Evolutionary conservation across 2,888 invertebrate genomes (phyloP), one percentile per base, ranked within the genome.

Genomic region (Gnatocerus cornutus): DNA sequence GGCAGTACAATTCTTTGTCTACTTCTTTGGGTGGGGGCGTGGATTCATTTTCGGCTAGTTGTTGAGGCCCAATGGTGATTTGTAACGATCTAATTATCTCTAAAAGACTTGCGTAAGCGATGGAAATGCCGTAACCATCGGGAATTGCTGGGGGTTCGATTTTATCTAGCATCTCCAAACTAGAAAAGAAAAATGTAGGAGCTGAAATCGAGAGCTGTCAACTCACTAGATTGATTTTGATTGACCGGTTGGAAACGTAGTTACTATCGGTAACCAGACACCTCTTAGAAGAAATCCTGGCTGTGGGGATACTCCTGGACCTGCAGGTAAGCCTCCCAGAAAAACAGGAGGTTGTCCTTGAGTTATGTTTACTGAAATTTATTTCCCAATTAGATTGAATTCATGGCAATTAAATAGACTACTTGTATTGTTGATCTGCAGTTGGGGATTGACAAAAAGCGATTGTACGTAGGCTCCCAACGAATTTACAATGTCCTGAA

Each of bases 81-180:
- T 93, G 92, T 75, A 94, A 90, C 6, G 95, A 97, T 5, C 95
- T 89, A 58, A 98, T 95, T 74, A 96, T 92, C 84, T 98, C 98
- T 82, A 98, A 87, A 45, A 99, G 88, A 82, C 97, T 96, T 3
- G 96, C 94, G 85, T 97, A 98, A 0, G 98, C 97, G 41, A 99
- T 91, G 0, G 98, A 98, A 69, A 99, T 93, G 3, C 98, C 97
- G 85, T 99, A 99, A 0, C 99, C 98, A 74, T 99, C 98, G n/a
- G 96, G 95, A 74, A 99, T 94, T 8, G 89, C 85, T 0, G 98
- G 98, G 5, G 98, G 95, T 79, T 99, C 99, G 12, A 93, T 90
- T 83, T 98, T 96, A 81, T 99, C 99, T 78, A 98, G 84, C 93
- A 98, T 94, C 84, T 99, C 99, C 83, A 99, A 88, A 81, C 97